Percentiles rank a stretch among this genome's conserved stretches.
phyloP scores from a whole-genome alignment of 2,888 invertebrate species.

The Rhamnusium bicolor region DNA sequence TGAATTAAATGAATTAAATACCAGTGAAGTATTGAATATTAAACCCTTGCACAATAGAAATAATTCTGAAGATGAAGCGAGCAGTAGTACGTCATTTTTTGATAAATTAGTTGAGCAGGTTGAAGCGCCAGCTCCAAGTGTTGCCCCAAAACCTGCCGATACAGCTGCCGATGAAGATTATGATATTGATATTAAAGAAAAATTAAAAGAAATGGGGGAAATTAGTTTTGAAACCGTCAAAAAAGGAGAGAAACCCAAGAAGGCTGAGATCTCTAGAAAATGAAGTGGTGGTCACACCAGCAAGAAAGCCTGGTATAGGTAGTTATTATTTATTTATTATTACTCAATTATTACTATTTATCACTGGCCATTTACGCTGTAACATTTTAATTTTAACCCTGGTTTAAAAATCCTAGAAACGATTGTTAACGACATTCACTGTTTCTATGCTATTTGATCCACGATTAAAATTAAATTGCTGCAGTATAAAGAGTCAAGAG shows the following conservation, averaged over 20 bases:
- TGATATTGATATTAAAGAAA: slow-evolving; percentile 77
- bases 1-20: slow-evolving; percentile 65
- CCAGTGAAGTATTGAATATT: slow-evolving; percentile 45
- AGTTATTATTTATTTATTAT: no score
- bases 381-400: no score
- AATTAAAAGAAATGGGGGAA: slow-evolving; percentile 77
- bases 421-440: no score
- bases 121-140: slow-evolving; percentile 44
- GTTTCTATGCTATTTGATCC: no score
- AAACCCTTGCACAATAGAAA: slow-evolving; percentile 49
- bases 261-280: slow-evolving; percentile 75
- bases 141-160: slow-evolving; percentile 35
- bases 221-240: slow-evolving; percentile 71
- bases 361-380: no score
- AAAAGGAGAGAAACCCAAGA: slow-evolving; percentile 69
- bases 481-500: no score
- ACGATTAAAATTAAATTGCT: no score
- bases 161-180: slow-evolving; percentile 64
- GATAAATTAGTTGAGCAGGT: slow-evolving; percentile 66
- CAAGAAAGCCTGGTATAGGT: slow-evolving; percentile 63
- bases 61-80: slow-evolving; percentile 61
- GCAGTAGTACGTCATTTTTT: slow-evolving; percentile 67
- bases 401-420: no score
- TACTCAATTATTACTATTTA: not conserved
- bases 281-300: slow-evolving; percentile 85